Evolutionary conservation across 2,888 invertebrate species (phyloP).

Genomic region (Tenthredo mesomela): DNA sequence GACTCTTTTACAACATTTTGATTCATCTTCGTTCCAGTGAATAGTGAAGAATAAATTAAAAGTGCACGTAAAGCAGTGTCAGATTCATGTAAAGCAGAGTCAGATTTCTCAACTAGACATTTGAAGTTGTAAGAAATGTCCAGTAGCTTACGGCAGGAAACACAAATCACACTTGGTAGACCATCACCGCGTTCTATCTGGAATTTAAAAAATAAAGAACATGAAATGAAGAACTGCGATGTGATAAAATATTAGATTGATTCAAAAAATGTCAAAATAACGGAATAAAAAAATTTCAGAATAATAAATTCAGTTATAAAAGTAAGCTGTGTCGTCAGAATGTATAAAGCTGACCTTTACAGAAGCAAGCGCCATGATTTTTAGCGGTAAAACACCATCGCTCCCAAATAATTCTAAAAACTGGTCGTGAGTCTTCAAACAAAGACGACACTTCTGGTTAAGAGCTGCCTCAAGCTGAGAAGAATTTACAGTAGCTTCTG

Average conservation of each 20-base stretch:
- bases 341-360: slow-evolving; percentile 64
- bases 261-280: too few species aligned
- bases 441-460: slow-evolving; percentile 67
- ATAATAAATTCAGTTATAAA: not conserved
- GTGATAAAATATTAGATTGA: too few species aligned
- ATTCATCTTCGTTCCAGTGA: slow-evolving; percentile 51
- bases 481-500: slow-evolving; percentile 46
- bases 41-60: slow-evolving; percentile 29
- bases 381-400: slow-evolving; percentile 62
- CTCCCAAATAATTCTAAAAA: slow-evolving; percentile 65
- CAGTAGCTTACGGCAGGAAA: slow-evolving; percentile 66
- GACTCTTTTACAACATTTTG: slow-evolving; percentile 52
- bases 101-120: slow-evolving; percentile 69
- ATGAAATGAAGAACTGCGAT: too few species aligned
- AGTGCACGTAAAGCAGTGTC: too few species aligned
- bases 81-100: slow-evolving; percentile 66
- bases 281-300: not conserved
- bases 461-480: slow-evolving; percentile 51
- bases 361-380: slow-evolving; percentile 71
- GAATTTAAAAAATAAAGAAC: slow-evolving; percentile 48
- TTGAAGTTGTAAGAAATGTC: slow-evolving; percentile 70
- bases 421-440: slow-evolving; percentile 64
- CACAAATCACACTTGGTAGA: slow-evolving; percentile 68
- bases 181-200: slow-evolving; percentile 72
- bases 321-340: too few species aligned